These are phyloP conservation scores for Smittia sp. DNA, from an alignment of 2,888 invertebrate species.

Conservation along the genomic window DNA sequence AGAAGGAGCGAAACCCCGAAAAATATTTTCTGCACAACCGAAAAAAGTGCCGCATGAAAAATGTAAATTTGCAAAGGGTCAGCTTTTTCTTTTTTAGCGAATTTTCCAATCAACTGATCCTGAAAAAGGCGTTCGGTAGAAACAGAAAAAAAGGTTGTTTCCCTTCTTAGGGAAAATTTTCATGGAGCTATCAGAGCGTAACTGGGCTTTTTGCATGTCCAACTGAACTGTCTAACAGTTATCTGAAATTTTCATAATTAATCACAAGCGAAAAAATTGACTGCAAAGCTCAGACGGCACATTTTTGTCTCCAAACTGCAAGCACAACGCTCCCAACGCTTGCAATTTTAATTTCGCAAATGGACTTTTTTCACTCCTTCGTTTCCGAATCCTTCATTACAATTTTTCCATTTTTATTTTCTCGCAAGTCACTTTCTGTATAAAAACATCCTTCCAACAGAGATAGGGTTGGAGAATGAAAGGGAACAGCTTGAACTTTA, in stretches of 20 bases:
- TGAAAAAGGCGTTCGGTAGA: slow-evolving; percentile 8
- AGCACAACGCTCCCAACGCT: neutral
- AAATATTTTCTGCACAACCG: neutral
- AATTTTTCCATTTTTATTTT: slow-evolving; percentile 28
- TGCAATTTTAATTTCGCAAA: slow-evolving; percentile 33
- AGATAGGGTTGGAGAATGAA: neutral
- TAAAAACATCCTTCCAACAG: neutral
- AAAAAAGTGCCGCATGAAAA: neutral
- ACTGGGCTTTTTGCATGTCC: neutral
- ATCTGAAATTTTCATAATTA: neutral
- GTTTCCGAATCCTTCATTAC: slow-evolving; percentile 29
- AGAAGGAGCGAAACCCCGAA: slow-evolving; percentile 2
- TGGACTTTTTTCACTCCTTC: slow-evolving; percentile 26
- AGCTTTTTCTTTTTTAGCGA: too few relatives aligned
- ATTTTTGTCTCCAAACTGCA: neutral
- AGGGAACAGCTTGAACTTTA: neutral
- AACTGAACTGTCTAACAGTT: neutral
- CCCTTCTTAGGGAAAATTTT: neutral
- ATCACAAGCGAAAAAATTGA: too few relatives aligned
- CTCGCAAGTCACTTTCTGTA: neutral
- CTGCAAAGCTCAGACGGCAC: too few relatives aligned
- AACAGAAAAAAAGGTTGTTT: slow-evolving; percentile 21
- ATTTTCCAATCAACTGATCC: slow-evolving; percentile 37
- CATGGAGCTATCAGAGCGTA: neutral
- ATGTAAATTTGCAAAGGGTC: slow-evolving; percentile 33